phyloP scores from a whole-genome alignment of 2,888 invertebrate species.

The Drosophila neotestacea region DNA sequence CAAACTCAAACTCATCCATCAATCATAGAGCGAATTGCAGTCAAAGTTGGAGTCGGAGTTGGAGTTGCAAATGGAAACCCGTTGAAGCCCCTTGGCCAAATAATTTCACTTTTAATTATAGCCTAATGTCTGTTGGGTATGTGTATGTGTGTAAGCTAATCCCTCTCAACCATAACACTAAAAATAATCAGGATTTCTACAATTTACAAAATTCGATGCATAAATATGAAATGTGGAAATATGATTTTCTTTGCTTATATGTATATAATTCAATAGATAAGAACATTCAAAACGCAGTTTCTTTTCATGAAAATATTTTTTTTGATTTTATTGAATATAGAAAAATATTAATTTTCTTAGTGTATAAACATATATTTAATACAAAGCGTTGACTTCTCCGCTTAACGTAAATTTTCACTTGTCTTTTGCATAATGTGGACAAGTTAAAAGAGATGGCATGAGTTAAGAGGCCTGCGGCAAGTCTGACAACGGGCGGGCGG shows the following conservation, averaged over 20 bases:
- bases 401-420: constrained; percentile 78
- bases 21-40: constrained; percentile 68
- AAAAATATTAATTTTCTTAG: too few relatives aligned
- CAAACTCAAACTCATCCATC: constrained; percentile 81
- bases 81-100: constrained; percentile 66
- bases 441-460: constrained; percentile 40
- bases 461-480: constrained; percentile 43
- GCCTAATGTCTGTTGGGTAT: constrained; percentile 5
- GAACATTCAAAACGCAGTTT: too few relatives aligned
- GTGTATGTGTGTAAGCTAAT: constrained; percentile 46
- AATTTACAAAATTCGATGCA: too few relatives aligned
- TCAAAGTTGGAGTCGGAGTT: constrained; percentile 33
- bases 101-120: constrained; percentile 77
- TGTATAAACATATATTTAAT: constrained; percentile 39
- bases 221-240: too few relatives aligned
- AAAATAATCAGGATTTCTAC: background rate
- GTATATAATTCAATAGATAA: too few relatives aligned
- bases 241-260: too few relatives aligned
- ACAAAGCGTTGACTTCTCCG: constrained; percentile 49
- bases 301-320: too few relatives aligned
- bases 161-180: constrained; percentile 47
- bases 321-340: too few relatives aligned
- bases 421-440: constrained; percentile 79
- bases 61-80: constrained; percentile 59
- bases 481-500: constrained; percentile 63